These are phyloP conservation scores for Armadillidium nasatum DNA, from an alignment of 1,140 invertebrate species.

Conservation along the genomic window DNA sequence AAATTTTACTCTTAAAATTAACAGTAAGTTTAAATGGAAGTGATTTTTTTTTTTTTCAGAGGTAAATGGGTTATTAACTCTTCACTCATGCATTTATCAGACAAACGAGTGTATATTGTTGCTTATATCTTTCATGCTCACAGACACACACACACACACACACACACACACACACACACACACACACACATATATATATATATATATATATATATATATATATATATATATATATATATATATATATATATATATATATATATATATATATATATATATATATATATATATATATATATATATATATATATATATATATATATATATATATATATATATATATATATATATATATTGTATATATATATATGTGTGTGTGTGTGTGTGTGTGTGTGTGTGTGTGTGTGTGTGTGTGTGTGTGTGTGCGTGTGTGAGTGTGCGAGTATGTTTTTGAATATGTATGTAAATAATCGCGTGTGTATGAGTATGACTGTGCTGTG, in stretches of 20 bases:
- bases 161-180: neutral
- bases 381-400: too few relatives aligned
- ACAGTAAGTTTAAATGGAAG: slow-evolving; percentile 4
- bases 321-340: too few relatives aligned
- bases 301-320: too few relatives aligned
- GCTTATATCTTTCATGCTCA: too few relatives aligned
- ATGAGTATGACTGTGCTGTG: too few relatives aligned
- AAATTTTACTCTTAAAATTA: neutral
- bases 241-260: slow-evolving; percentile 6
- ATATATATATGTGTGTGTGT: too few relatives aligned
- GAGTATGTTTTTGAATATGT: too few relatives aligned
- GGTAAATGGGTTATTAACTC: neutral
- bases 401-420: too few relatives aligned
- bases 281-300: neutral
- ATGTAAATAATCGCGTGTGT: too few relatives aligned
- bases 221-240: slow-evolving; percentile 6
- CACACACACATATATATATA: neutral
- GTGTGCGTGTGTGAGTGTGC: neutral
- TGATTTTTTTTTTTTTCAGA: neutral
- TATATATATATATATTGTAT: too few relatives aligned
- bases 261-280: neutral
- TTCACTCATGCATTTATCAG: neutral
- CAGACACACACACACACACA: too few relatives aligned
- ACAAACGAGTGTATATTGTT: neutral
- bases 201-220: neutral